Conservation (phyloP, 2,113 vertebrate species). For the Myrmecobius fasciatus region DNA sequence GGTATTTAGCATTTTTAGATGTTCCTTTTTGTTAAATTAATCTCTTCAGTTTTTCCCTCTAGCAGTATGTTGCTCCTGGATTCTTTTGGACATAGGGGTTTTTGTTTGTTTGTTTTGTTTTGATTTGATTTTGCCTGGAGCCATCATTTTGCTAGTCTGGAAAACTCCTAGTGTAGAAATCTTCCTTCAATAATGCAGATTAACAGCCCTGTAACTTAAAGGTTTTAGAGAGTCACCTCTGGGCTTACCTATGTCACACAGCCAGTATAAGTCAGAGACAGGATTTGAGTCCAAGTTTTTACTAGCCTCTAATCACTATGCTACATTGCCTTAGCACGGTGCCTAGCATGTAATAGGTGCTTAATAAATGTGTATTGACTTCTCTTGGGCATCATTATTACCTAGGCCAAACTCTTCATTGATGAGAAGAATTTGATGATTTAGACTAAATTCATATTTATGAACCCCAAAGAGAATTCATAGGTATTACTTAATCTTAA, state of each 20-base stretch:
- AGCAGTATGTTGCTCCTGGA: not conserved
- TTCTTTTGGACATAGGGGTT: not conserved
- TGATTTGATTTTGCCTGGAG: not conserved
- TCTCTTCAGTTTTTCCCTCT: not conserved
- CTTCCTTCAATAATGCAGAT: not conserved
- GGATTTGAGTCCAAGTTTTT: not conserved
- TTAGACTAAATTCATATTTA: constrained; percentile 26
- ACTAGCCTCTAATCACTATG: not conserved
- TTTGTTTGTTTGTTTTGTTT: not conserved
- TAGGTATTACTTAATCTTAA: constrained; percentile 23
- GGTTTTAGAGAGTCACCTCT: not conserved
- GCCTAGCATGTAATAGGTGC: not conserved
- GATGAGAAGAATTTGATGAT: constrained; percentile 24
- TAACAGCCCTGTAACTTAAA: not conserved
- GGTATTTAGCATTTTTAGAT: not conserved
- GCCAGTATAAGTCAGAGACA: not conserved
- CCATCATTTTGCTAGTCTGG: not conserved
- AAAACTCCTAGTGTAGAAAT: not conserved
- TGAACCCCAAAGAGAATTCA: constrained; percentile 43
- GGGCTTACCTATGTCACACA: not conserved
- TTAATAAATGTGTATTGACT: not conserved
- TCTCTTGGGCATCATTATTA: not conserved
- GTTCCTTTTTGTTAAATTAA: not conserved
- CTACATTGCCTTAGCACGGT: not conserved
- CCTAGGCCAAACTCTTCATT: not conserved